Percentiles rank a stretch among this genome's conserved stretches.
These are phyloP conservation scores for Hydrolagus affinis DNA, from an alignment of 2,113 vertebrate genomes.

Conservation along the genomic window DNA sequence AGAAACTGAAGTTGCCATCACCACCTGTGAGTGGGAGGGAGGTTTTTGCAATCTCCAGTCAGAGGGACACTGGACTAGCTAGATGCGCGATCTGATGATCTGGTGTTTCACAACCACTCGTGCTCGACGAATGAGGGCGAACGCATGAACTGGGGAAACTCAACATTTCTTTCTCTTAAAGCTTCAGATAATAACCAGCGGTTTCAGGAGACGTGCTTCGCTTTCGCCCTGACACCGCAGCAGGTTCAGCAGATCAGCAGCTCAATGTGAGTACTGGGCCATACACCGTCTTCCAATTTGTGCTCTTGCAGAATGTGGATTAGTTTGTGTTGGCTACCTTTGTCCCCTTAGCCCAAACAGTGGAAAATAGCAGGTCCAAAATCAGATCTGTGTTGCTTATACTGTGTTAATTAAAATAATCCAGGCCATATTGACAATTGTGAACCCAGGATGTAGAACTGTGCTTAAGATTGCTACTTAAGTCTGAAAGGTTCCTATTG, in stretches of 20 bases:
- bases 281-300: not conserved
- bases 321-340: not conserved
- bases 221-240: slow-evolving; percentile 92
- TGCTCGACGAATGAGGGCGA: not conserved
- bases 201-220: slow-evolving; percentile 97
- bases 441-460: too few relatives aligned
- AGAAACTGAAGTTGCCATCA: too few relatives aligned
- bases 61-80: too few relatives aligned
- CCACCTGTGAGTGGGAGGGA: too few relatives aligned
- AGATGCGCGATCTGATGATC: too few relatives aligned
- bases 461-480: too few relatives aligned
- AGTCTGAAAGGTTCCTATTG: too few relatives aligned
- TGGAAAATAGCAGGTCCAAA: not conserved
- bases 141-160: not conserved
- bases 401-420: too few relatives aligned
- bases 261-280: slow-evolving; percentile 77
- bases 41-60: too few relatives aligned
- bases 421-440: too few relatives aligned
- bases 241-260: slow-evolving; percentile 98
- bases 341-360: not conserved
- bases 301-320: not conserved
- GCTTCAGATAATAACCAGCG: slow-evolving; percentile 95
- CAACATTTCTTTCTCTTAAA: slow-evolving; percentile 47
- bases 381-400: not conserved
- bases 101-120: too few relatives aligned